These are phyloP conservation scores for Artemia sp. DNA, from an alignment of 2,888 invertebrate genomes.

Conservation along the genomic window DNA sequence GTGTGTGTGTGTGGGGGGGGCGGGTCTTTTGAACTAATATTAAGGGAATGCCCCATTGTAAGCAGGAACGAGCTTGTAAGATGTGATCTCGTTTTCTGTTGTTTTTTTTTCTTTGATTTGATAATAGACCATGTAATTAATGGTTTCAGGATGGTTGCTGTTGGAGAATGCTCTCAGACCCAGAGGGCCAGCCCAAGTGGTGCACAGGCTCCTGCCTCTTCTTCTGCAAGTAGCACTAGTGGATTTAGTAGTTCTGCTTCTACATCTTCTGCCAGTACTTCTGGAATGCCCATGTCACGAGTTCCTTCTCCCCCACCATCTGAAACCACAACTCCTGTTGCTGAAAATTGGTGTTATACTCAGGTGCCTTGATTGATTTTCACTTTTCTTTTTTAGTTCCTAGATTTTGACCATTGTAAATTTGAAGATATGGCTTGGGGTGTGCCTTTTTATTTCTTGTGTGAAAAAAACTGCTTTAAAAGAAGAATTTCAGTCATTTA, in stretches of 20 bases:
- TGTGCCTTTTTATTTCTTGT: no score
- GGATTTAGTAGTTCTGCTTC: conserved; percentile 17
- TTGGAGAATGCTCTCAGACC: conserved; percentile 60
- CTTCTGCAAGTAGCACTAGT: conserved; percentile 18
- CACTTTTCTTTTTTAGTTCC: not conserved
- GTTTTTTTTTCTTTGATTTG: no score
- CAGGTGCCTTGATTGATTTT: conserved; percentile 46
- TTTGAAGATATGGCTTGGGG: no score
- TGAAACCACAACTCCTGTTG: conserved; percentile 90
- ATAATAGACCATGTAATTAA: no score
- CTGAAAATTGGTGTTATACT: conserved; percentile 99
- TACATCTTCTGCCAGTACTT: conserved; percentile 17
- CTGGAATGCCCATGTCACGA: conserved; percentile 71
- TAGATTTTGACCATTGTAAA: no score
- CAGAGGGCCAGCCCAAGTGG: conserved; percentile 60
- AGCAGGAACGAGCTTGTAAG: no score
- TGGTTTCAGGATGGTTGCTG: conserved; percentile 52
- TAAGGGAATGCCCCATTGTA: no score
- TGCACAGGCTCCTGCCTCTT: conserved; percentile 34
- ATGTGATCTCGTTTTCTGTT: no score
- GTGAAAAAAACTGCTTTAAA: no score
- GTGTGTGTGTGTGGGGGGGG: no score
- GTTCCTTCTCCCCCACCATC: conserved; percentile 89
- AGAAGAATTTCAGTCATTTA: no score
- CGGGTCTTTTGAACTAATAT: no score